Percentiles rank a stretch among this genome's conserved stretches.
Conservation (phyloP, 2,797 vertebrate genomes). For the Steatocranus sp. region DNA sequence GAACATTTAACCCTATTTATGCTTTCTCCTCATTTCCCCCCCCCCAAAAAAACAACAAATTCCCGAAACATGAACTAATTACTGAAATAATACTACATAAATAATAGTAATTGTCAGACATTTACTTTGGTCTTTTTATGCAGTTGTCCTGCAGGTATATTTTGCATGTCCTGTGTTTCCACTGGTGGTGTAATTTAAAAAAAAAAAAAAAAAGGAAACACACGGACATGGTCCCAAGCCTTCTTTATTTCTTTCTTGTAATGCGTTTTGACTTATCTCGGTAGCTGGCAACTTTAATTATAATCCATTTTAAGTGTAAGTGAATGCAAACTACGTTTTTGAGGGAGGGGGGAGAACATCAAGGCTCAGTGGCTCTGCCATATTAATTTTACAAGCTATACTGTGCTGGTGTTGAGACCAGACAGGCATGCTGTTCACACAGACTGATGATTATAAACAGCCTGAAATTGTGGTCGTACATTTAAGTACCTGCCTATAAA, state of each 20-base stretch:
- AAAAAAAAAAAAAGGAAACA: not conserved
- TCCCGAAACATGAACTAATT: not conserved
- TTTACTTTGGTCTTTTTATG: not conserved
- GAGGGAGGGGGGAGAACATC: not conserved
- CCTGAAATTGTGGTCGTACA: not conserved
- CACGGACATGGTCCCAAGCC: not conserved
- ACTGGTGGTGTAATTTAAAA: not conserved
- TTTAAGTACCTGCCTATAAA: not conserved
- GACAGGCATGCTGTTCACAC: not conserved
- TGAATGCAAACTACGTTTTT: slow-evolving; percentile 13
- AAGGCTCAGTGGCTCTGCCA: slow-evolving; percentile 18
- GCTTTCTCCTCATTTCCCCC: not conserved
- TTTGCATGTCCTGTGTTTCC: not conserved
- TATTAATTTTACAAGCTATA: slow-evolving; percentile 8
- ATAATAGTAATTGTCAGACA: not conserved
- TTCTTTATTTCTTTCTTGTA: not conserved
- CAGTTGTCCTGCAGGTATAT: not conserved
- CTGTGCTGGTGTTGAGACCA: not conserved
- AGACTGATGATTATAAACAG: not conserved
- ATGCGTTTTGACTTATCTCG: not conserved
- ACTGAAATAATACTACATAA: not conserved
- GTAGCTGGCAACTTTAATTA: slow-evolving; percentile 10
- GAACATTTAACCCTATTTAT: not conserved
- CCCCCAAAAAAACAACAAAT: not conserved
- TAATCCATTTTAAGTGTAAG: slow-evolving; percentile 8